Percentiles rank a stretch among this genome's conserved stretches.
Evolutionary conservation across 2,888 invertebrate genomes (phyloP).

Genomic region (Cynaeus angustus): DNA sequence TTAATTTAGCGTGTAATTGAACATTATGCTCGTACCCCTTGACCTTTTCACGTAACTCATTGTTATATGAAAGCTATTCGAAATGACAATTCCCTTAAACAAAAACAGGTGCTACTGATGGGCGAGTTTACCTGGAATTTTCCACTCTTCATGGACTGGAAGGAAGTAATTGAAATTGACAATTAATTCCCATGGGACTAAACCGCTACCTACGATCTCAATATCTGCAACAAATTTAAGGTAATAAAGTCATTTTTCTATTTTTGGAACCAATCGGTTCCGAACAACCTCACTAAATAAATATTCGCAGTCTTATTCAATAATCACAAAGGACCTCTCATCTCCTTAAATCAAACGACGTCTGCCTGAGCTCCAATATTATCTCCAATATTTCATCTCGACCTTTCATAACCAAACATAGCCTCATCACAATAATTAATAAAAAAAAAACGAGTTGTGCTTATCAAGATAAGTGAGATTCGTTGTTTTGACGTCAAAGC

Average conservation of each 20-base stretch:
- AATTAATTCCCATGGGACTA: slow-evolving; percentile 6
- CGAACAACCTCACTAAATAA: slow-evolving; percentile 2
- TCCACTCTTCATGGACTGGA: neutral
- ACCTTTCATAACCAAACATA: slow-evolving; percentile 2
- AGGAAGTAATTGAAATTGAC: slow-evolving; percentile 12
- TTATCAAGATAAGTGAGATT: slow-evolving; percentile 47
- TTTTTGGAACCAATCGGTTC: slow-evolving; percentile 5
- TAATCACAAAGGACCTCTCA: neutral
- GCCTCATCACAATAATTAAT: slow-evolving; percentile 31
- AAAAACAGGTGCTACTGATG: slow-evolving; percentile 6
- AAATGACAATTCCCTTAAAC: slow-evolving; percentile 20
- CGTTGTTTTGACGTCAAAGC: slow-evolving; percentile 56
- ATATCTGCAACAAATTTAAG: slow-evolving; percentile 4
- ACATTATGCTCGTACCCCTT: slow-evolving; percentile 29
- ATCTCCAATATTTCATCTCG: slow-evolving; percentile 20
- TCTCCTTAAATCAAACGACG: neutral
- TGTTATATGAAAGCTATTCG: slow-evolving; percentile 17
- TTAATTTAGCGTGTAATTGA: slow-evolving; percentile 30
- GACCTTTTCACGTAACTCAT: slow-evolving; percentile 35
- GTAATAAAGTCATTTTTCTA: slow-evolving; percentile 9
- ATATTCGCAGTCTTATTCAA: neutral
- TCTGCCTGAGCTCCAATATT: too few relatives aligned
- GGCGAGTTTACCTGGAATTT: slow-evolving; percentile 1
- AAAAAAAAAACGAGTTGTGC: slow-evolving; percentile 31
- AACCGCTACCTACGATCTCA: slow-evolving; percentile 8